Evolutionary conservation across 1,140 invertebrate species (phyloP), one percentile per base, ranked within the genome.

Genomic region (Copidosoma floridanum): DNA sequence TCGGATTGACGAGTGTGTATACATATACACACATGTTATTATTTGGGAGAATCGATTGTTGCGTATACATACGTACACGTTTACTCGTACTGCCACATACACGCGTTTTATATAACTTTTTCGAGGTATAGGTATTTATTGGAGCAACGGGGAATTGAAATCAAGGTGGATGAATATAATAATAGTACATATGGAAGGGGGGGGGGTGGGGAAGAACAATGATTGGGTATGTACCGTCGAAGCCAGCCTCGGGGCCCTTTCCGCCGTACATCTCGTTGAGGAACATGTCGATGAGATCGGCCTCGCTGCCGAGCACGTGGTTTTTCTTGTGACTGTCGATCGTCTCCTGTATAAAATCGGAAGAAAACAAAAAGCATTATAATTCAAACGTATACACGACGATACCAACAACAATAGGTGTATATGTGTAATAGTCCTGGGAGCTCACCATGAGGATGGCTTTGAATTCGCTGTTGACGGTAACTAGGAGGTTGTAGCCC

Each of bases 261-360:
- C 75, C 68, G 24, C 76, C 57, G 35, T 84, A 72, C 82, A 91
- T 88, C 80, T 91, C 85, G 37, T 84, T 78, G 3, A 94, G 78
- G 71, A 88, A 93, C 29, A 86, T 83, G 68, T 91, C 91, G 43
- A 94, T 90, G 24, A 93, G 84, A 70, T 94, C 91, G 16, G 82
- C 74, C 26, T 82, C 81, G 27, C 75, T 76, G 24, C 76, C 73
- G 24, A 82, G 50, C 16, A 79, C 69, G 43, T 85, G 82, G 1
- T 72, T 80, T 29, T 70, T 66, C 44, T 84, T 81, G 62, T 90
- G 89, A 20, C 86, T 83, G 2, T 79, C 70, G 27, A 91, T 88
- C 12, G 78, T 82, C 50, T 83, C 76, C 82, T 86, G 69, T 23
- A 63, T 37, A 35, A 35, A 37, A 37, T 37, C 21, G 37, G 3